A percentile compares a stretch with the other conserved stretches of the same genome.
Conservation (phyloP, 2,888 invertebrate genomes). For the Hirtodrosophila confusa region DNA sequence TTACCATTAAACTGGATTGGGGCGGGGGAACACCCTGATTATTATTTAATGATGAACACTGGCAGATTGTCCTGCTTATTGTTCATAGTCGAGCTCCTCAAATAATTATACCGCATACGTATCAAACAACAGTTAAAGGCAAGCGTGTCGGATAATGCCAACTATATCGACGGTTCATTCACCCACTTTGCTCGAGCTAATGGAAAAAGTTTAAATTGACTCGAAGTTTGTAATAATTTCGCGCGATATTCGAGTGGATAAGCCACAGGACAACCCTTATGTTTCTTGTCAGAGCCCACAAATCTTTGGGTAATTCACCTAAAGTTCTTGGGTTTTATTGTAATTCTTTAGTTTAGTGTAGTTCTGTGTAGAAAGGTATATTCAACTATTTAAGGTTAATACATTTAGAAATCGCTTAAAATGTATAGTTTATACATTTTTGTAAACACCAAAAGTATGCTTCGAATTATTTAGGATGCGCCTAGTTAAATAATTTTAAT, state of each 20-base stretch:
- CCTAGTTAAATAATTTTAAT: no score
- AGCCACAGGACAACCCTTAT: neutral
- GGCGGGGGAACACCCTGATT: constrained; percentile 52
- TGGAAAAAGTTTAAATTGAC: constrained; percentile 38
- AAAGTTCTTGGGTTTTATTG: neutral
- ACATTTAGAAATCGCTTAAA: no score
- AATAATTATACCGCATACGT: constrained; percentile 55
- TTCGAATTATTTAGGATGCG: neutral
- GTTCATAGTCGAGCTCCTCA: constrained; percentile 35
- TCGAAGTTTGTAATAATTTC: constrained; percentile 20
- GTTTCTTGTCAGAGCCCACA: neutral
- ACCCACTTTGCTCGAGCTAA: constrained; percentile 27
- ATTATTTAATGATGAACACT: constrained; percentile 77
- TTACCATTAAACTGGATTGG: constrained; percentile 71
- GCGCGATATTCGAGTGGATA: constrained; percentile 1
- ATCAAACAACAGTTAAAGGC: constrained; percentile 9
- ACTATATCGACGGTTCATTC: constrained; percentile 15
- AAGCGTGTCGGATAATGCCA: neutral
- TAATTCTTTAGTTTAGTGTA: no score
- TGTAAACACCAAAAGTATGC: constrained; percentile 31
- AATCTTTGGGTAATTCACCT: neutral
- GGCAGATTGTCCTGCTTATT: constrained; percentile 52
- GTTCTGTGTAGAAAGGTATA: no score
- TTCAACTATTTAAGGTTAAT: no score
- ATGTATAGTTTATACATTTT: constrained; percentile 1